Evolutionary conservation across 2,888 invertebrate genomes (phyloP), one percentile per base, ranked within the genome.

Genomic region (Meiosimyza platycephala): DNA sequence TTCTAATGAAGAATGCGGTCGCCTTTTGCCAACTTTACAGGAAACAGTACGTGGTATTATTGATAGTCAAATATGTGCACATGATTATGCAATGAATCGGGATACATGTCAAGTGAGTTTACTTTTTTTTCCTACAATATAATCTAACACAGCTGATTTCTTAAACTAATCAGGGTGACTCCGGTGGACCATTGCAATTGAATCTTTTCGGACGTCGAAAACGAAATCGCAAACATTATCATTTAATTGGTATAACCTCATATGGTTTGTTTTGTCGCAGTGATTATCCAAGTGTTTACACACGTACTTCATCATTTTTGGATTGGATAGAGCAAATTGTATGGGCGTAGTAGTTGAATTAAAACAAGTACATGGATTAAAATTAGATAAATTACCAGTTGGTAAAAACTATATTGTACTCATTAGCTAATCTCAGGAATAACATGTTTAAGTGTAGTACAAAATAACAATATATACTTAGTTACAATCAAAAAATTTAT

Each of bases 181-280:
- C 86, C 1, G 87, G 86, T 2, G 86, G 86, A 16, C 87, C 86
- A 0, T 72, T 87, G 7, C 86, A 86, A 65, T 74, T 85, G 18
- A 85, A 83, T 74, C 73, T 85, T 4, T 78, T 76, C 1, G 85
- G 83, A 2, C 78, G 79, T 0, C 75, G 79, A 12, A 78, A 78
- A 4, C 73, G 72, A 0, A 75, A 80, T 0, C 78, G 79, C 12
- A 76, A 80, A 0, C 84, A 85, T 54, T 82, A 84, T 16, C 83
- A 85, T 72, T 76, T 86, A 0, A 84, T 86, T 28, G 87, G 87
- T 12, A 79, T 88, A 3, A 87, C 88, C 15, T 87, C 87, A 0
- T 87, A 84, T 73, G 87, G 87, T 0, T 79, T 83, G 3, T 79
- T 81, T 71, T 87, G 86, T 18, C 82, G 81, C 33, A 84, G 82